Conservation (phyloP, 2,113 vertebrate species). For the Nipponia nippon region DNA sequence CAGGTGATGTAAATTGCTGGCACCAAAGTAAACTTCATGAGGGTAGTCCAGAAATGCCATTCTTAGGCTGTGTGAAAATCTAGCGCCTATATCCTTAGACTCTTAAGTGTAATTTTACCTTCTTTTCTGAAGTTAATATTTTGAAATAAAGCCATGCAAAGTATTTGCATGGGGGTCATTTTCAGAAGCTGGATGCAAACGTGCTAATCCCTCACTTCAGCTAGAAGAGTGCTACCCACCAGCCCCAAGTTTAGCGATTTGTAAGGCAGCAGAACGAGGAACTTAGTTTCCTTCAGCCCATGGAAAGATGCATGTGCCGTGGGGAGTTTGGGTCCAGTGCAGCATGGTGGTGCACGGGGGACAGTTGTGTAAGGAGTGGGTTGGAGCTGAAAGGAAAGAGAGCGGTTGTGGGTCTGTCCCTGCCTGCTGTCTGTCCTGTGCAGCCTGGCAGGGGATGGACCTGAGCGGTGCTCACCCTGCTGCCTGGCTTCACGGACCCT, state of each 20-base stretch:
- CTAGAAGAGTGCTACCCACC: background rate
- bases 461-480: background rate
- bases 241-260: background rate
- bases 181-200: background rate
- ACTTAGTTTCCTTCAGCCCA: background rate
- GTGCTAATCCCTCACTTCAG: background rate
- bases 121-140: background rate
- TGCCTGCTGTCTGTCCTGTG: background rate
- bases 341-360: accelerated
- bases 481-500: background rate
- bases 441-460: background rate
- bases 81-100: background rate
- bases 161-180: background rate
- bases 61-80: background rate
- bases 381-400: background rate
- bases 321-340: background rate
- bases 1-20: background rate
- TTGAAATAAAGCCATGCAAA: background rate
- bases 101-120: background rate
- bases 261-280: background rate
- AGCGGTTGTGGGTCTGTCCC: background rate
- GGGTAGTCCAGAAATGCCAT: background rate
- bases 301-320: accelerated
- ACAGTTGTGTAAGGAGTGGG: background rate
- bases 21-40: background rate